Evolutionary conservation across 64 coral and sea anemone genomes (phyloP), one percentile per base, ranked within the genome.

Genomic region (Platygyra sinensis): DNA sequence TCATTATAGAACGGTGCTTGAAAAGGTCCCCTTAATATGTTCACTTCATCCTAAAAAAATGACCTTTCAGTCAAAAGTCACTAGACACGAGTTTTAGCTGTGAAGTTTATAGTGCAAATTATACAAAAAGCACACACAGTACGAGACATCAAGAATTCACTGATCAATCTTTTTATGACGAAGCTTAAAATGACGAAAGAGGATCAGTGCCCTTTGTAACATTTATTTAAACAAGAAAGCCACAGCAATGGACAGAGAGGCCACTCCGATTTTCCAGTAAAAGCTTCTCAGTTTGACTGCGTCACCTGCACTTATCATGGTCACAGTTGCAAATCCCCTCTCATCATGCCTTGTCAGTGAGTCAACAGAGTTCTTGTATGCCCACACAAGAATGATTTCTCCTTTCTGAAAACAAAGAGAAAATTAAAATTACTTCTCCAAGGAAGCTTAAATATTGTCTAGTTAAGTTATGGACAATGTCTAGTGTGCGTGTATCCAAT

Each of bases 351-450:
- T 69, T 69, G 7, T 10, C 22, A 69, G 65, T 8, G 65, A 69
- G 25, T 24, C 25, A 11, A 1, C 65, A 69, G 65, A 1, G 22
- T 69, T 69, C 29, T 10, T 42, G 74, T 77, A 77, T 10, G 39
- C 74, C 74, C 74, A 77, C 22, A 77, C 74, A 50, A 49, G 17
- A 77, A 77, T 49, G 36, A 77, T 77, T 50, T 77, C 74, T 51
- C 74, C 74, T 77, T 77, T 77, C 74, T 77, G 19, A 24, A 38
- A 77, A 77, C 19, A 20, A 77, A 24, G 8, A 38, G n/a, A 27
- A n/a, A 11, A 69, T 29, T 28, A 25, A 29, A 69, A 69, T n/a
- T 69, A 69, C 0, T 69, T 27, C 65, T 9, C 10, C 65, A 69
- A 69, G 10, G 8, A 20, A 11, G 7, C 18, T 27, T 11, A 25